Percentiles rank a stretch among this genome's conserved stretches.
Evolutionary conservation across 2,888 invertebrate genomes (phyloP).

Genomic region (Adelphocoris suturalis): DNA sequence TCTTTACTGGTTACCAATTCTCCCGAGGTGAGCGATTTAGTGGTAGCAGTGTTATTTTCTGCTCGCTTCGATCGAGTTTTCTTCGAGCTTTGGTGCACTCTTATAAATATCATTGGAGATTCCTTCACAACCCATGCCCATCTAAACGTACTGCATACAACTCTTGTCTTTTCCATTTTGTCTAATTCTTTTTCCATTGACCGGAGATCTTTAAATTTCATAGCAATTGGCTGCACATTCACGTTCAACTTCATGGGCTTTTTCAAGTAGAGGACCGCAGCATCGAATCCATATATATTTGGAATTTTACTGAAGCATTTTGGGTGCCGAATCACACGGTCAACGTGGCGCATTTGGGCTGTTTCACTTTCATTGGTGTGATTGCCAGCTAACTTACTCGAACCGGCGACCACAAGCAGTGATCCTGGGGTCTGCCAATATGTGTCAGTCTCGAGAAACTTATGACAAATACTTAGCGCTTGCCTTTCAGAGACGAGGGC

Average conservation of each 20-base stretch:
- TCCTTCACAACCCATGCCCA: neutral
- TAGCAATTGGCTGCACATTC: neutral
- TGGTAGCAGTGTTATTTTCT: too few relatives aligned
- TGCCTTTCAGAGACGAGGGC: neutral
- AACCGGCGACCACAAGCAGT: neutral
- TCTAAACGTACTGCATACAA: neutral
- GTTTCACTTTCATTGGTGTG: neutral
- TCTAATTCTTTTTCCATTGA: neutral
- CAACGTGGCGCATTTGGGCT: neutral
- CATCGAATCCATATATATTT: neutral
- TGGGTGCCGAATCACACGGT: neutral
- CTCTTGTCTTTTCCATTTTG: neutral
- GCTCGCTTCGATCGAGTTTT: neutral
- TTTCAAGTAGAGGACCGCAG: neutral
- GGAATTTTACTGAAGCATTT: neutral
- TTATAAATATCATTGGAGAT: neutral
- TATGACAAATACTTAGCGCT: neutral
- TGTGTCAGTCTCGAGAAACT: neutral
- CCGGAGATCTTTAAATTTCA: neutral
- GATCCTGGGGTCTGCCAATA: neutral
- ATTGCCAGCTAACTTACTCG: neutral
- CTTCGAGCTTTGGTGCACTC: neutral
- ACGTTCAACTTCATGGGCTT: neutral
- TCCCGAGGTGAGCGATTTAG: too few relatives aligned
- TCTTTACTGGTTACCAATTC: neutral